These are phyloP conservation scores for Drosophila repleta DNA, from an alignment of 1,140 invertebrate species.

Conservation along the genomic window DNA sequence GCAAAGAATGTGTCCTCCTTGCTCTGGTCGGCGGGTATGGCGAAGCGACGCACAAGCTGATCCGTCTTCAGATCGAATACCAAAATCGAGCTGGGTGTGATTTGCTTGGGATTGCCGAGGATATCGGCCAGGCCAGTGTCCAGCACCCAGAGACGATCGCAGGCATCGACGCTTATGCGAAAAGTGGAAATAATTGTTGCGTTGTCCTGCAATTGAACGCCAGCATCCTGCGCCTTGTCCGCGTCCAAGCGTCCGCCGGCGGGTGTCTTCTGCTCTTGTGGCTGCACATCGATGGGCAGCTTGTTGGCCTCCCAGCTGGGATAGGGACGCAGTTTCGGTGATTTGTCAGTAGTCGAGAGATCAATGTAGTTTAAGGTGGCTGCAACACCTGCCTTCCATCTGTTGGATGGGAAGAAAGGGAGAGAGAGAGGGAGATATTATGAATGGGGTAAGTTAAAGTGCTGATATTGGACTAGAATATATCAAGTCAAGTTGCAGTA, in stretches of 20 bases:
- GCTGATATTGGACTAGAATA: too few relatives aligned
- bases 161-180: slow-evolving; percentile 87
- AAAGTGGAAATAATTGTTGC: slow-evolving; percentile 88
- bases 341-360: slow-evolving; percentile 85
- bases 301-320: slow-evolving; percentile 88
- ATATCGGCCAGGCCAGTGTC: slow-evolving; percentile 91
- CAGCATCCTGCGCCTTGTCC: slow-evolving; percentile 66
- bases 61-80: slow-evolving; percentile 91
- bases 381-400: slow-evolving; percentile 90
- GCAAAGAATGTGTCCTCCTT: slow-evolving; percentile 90
- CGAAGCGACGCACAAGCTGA: slow-evolving; percentile 87
- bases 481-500: too few relatives aligned
- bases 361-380: slow-evolving; percentile 89
- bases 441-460: too few relatives aligned
- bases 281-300: slow-evolving; percentile 84
- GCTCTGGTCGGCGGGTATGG: slow-evolving; percentile 87
- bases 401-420: slow-evolving; percentile 42
- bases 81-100: slow-evolving; percentile 87
- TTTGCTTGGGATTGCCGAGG: slow-evolving; percentile 86
- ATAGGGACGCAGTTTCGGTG: slow-evolving; percentile 88
- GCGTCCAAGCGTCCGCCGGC: slow-evolving; percentile 79
- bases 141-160: slow-evolving; percentile 90
- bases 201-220: slow-evolving; percentile 84
- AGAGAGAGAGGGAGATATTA: too few relatives aligned
- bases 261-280: slow-evolving; percentile 60